These are phyloP conservation scores for Notamacropus eugenii DNA, from an alignment of 2,797 vertebrate species.

Conservation along the genomic window DNA sequence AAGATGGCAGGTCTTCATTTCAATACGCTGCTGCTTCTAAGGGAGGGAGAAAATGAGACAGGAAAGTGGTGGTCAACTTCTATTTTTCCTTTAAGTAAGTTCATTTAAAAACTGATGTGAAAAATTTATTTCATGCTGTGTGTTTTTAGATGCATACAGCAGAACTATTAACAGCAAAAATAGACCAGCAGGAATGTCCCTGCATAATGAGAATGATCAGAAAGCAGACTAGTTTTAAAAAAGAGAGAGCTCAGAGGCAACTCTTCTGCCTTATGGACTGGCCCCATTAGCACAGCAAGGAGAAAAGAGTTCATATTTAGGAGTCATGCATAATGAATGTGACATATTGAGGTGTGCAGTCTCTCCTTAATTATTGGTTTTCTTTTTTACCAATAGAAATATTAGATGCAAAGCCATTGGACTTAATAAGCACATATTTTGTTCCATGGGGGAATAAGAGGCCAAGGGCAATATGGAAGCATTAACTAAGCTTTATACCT, in stretches of 20 bases:
- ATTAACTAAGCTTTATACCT: conserved; percentile 9
- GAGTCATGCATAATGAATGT: conserved; percentile 66
- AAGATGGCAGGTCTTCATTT: conserved; percentile 29
- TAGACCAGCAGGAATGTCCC: not conserved
- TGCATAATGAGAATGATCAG: conserved; percentile 38
- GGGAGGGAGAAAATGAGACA: not conserved
- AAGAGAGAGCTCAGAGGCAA: conserved; percentile 24
- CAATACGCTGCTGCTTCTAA: conserved; percentile 1
- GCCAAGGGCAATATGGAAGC: not conserved
- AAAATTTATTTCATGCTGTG: not conserved
- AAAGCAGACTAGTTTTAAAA: not conserved
- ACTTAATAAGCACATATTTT: conserved; percentile 59
- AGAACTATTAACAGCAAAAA: conserved; percentile 51
- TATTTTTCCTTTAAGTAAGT: not conserved
- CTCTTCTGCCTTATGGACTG: conserved; percentile 18
- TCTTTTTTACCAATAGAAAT: conserved; percentile 58
- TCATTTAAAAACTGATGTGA: not conserved
- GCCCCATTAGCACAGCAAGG: conserved; percentile 13
- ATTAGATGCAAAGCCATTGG: conserved; percentile 39
- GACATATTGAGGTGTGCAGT: conserved; percentile 14
- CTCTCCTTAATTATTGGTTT: conserved; percentile 57
- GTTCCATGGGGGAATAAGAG: conserved; percentile 52
- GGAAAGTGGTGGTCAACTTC: not conserved
- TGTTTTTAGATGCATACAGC: not conserved
- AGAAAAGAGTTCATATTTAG: not conserved